Base-by-base conservation (phyloP, 2,113 vertebrate species). In the Antechinus flavipes region DNA sequence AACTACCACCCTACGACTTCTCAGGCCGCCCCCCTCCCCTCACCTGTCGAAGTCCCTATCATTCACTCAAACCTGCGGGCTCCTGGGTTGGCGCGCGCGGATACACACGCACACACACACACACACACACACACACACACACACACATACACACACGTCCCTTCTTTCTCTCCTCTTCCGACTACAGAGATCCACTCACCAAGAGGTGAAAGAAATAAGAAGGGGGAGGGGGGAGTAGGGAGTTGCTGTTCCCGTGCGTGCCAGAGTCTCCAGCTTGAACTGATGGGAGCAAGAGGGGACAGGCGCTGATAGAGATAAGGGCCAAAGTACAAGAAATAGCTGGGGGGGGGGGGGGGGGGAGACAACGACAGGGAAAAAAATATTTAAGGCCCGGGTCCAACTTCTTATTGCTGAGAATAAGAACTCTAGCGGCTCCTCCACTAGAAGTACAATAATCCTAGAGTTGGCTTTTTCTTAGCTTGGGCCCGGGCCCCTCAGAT, bases 401-500 rank as follows among this genome's bases (percentile, higher is more conserved):
- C 30, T 35, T 68, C 58, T 68, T 35, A 68, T 35, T 35, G 11
- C 58, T 11, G 3, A 68, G 58, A 68, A 68, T 68, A 35, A 35
- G 58, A 10, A 14, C 35, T 68, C 3, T 52, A 52, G 50, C 0
- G 30, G 58, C 30, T 68, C 27, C 27, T 76, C 61, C 30, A 0
- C 61, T 76, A n/a, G 14, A n/a, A 76, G 61, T 6, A 76, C 12
- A 68, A n/a, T 76, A 76, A 23, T 42, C 1, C n/a, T 84, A 42
- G 35, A 42, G 68, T 19, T 42, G 68, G n/a, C 68, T 22, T 84
- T 84, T 42, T 19, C 35, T 27, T 54, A 2, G 0, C 50, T 0
- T 0, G 0, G n/a, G 10, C 89, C 89, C 46, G 8, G 26, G 46
- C 3, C 25, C 90, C 90, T 47, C 25, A 16, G 19, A 10, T 10